Conservation (phyloP, 2,888 invertebrate species). For the Galerucella pusilla region DNA sequence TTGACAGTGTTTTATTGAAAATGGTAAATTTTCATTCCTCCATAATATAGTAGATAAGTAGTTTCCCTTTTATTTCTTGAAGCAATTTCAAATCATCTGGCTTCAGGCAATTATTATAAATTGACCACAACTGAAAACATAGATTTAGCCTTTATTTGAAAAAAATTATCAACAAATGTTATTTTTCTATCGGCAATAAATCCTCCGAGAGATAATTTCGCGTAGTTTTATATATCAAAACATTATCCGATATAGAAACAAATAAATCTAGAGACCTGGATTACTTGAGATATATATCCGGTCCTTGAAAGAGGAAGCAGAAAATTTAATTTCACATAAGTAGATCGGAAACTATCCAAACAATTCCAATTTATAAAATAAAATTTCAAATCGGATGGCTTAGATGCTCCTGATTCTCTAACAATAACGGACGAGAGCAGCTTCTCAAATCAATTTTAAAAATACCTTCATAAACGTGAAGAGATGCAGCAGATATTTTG, state of each 20-base stretch:
- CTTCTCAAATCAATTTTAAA: slow-evolving; percentile 22
- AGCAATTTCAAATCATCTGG: too few species aligned
- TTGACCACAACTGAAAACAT: too few species aligned
- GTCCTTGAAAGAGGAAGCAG: slow-evolving; percentile 16
- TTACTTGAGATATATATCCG: background rate
- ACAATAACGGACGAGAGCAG: slow-evolving; percentile 12
- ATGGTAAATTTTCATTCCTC: too few species aligned
- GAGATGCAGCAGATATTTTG: slow-evolving; percentile 30
- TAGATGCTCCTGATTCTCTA: slow-evolving; percentile 18
- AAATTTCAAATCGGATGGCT: slow-evolving; percentile 24
- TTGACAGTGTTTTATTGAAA: too few species aligned
- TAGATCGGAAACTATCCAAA: slow-evolving; percentile 39
- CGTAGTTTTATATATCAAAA: slow-evolving; percentile 1
- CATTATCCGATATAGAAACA: slow-evolving; percentile 4
- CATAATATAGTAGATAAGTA: too few species aligned
- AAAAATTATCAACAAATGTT: too few species aligned
- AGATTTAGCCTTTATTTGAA: too few species aligned
- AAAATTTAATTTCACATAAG: slow-evolving; percentile 38
- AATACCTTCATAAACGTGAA: slow-evolving; percentile 27
- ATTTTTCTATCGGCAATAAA: background rate
- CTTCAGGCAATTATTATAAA: too few species aligned
- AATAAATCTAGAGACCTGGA: slow-evolving; percentile 14
- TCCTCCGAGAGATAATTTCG: background rate
- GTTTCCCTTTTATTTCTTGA: too few species aligned
- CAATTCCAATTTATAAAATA: slow-evolving; percentile 39